These are phyloP conservation scores for Tylochromis polylepis DNA, from an alignment of 2,113 vertebrate genomes.

Conservation along the genomic window DNA sequence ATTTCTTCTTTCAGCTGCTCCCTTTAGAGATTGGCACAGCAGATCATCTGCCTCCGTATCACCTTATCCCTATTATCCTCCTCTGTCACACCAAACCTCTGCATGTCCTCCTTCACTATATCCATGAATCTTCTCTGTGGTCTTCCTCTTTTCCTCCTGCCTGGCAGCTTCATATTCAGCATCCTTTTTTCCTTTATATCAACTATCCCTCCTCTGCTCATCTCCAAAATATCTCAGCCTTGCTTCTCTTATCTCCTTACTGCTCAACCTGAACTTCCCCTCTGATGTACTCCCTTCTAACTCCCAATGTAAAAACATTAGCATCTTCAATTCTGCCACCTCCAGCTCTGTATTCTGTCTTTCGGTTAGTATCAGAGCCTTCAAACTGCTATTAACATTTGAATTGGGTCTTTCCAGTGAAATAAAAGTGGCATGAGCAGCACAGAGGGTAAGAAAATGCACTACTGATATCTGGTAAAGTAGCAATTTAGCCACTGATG, in stretches of 20 bases:
- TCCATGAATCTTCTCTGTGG: neutral
- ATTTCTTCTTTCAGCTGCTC: neutral
- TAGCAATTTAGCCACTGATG: neutral
- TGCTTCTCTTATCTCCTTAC: neutral
- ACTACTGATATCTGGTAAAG: neutral
- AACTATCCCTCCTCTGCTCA: neutral
- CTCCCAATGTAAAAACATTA: neutral
- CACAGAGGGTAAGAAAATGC: neutral
- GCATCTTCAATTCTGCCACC: neutral
- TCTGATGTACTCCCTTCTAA: neutral
- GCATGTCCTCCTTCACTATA: neutral
- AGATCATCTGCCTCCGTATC: neutral
- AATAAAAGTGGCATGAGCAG: neutral
- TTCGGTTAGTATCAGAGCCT: neutral
- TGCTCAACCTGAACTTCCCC: neutral
- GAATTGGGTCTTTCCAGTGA: neutral
- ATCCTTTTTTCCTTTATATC: neutral
- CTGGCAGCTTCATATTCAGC: neutral
- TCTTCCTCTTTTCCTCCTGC: neutral
- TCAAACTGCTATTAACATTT: neutral
- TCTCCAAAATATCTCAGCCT: neutral
- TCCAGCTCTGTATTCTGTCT: neutral
- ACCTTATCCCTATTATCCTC: neutral
- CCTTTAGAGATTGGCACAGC: neutral
- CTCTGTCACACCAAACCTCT: neutral